Evolutionary conservation across 2,797 vertebrate genomes (phyloP).

Genomic region (Brotula barbata): DNA sequence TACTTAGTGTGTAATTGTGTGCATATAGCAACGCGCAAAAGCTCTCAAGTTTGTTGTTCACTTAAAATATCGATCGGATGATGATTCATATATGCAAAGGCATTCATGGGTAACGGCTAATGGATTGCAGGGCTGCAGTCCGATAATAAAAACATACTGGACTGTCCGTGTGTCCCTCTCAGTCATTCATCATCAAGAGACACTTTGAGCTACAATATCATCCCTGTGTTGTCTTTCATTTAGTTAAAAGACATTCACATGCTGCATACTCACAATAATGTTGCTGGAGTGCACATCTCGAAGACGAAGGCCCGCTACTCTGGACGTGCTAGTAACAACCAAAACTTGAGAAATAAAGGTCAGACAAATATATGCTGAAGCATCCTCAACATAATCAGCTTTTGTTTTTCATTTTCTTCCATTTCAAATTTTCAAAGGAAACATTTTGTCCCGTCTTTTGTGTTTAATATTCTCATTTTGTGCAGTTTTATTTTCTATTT

Average conservation of each 20-base stretch:
- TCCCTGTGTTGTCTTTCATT: conserved; percentile 19
- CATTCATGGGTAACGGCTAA: conserved; percentile 24
- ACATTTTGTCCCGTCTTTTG: too few species aligned
- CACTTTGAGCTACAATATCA: not conserved
- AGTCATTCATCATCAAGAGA: not conserved
- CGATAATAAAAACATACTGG: not conserved
- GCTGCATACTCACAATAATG: not conserved
- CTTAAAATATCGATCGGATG: conserved; percentile 27
- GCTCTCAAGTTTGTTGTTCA: conserved; percentile 15
- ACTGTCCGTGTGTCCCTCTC: conserved; percentile 7
- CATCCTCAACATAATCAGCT: too few species aligned
- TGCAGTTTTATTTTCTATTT: too few species aligned
- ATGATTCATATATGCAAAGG: conserved; percentile 31
- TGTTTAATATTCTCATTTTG: too few species aligned
- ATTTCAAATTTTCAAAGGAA: too few species aligned
- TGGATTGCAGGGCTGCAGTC: conserved; percentile 9
- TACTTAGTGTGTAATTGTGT: conserved; percentile 26
- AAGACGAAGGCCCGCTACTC: too few species aligned
- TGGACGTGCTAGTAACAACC: too few species aligned
- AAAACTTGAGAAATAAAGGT: too few species aligned
- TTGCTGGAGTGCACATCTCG: too few species aligned
- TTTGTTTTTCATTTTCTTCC: too few species aligned
- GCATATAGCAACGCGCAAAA: not conserved
- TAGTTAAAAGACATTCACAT: not conserved
- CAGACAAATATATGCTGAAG: too few species aligned